phyloP scores from a whole-genome alignment of 2,888 invertebrate genomes.

The Napeogenes sylphis region DNA sequence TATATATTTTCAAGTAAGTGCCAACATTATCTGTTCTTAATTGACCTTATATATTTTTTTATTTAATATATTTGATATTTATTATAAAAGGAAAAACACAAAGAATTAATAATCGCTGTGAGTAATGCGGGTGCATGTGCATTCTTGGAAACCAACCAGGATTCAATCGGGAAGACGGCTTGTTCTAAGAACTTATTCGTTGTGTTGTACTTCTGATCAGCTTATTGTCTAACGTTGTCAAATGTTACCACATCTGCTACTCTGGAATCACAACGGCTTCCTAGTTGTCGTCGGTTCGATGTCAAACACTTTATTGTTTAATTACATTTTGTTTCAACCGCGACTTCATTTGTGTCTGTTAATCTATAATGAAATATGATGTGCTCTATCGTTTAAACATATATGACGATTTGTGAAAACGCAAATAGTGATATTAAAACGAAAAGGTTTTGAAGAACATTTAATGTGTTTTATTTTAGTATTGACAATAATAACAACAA shows the following conservation, averaged over 20 bases:
- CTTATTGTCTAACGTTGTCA: conserved; percentile 43
- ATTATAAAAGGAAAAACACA: background rate
- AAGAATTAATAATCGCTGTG: conserved; percentile 32
- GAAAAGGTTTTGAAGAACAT: no score
- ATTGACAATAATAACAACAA: background rate
- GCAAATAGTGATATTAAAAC: no score
- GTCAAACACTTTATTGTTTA: background rate
- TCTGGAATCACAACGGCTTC: conserved; percentile 25
- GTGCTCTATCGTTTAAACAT: no score
- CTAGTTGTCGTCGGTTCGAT: conserved; percentile 18
- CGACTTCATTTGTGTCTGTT: background rate
- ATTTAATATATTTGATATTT: no score
- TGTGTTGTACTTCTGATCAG: conserved; percentile 48
- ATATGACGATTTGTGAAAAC: no score
- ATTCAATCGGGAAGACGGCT: conserved; percentile 49
- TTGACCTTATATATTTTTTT: no score
- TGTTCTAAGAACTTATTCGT: conserved; percentile 51
- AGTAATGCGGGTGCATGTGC: conserved; percentile 38
- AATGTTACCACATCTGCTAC: conserved; percentile 24
- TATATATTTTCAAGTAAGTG: no score
- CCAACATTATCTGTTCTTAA: no score
- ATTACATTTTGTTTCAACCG: background rate
- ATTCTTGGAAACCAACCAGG: conserved; percentile 58
- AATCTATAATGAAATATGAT: no score
- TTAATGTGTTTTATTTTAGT: no score